These are phyloP conservation scores for Smittia aterrima DNA, from an alignment of 2,888 invertebrate genomes.

Conservation along the genomic window DNA sequence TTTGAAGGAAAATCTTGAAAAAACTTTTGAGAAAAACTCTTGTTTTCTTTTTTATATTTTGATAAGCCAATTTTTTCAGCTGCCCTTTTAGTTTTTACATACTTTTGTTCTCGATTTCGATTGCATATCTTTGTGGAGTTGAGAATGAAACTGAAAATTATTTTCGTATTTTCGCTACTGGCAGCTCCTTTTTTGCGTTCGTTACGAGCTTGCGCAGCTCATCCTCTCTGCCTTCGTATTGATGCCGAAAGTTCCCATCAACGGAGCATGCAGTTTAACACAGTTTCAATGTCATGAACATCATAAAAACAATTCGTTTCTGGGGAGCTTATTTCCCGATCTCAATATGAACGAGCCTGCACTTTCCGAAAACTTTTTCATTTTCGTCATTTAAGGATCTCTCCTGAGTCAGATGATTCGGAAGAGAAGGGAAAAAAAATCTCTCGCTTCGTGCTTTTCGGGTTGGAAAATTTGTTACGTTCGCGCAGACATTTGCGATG, in stretches of 20 bases:
- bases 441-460: not conserved
- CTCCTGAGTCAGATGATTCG: not conserved
- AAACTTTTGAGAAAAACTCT: slow-evolving; percentile 7
- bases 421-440: not conserved
- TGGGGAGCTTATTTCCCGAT: not conserved
- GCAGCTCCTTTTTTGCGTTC: slow-evolving; percentile 1
- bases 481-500: slow-evolving; percentile 8
- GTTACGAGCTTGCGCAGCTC: not conserved
- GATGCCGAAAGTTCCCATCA: slow-evolving; percentile 38
- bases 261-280: slow-evolving; percentile 4
- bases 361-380: not conserved
- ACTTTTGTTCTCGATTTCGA: slow-evolving; percentile 23
- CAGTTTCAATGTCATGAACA: slow-evolving; percentile 7
- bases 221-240: slow-evolving; percentile 32
- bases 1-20: not conserved
- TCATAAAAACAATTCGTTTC: not conserved
- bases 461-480: not conserved
- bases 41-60: not conserved
- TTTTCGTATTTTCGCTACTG: not conserved
- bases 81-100: slow-evolving; percentile 25
- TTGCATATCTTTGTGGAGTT: slow-evolving; percentile 32
- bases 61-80: not conserved
- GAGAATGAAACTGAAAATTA: slow-evolving; percentile 31
- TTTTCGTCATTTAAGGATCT: not conserved
- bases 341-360: not conserved